Percentiles rank a stretch among this genome's conserved stretches.
Evolutionary conservation across 1,140 invertebrate genomes (phyloP).

Genomic region (Akabosia matsudoensis): DNA sequence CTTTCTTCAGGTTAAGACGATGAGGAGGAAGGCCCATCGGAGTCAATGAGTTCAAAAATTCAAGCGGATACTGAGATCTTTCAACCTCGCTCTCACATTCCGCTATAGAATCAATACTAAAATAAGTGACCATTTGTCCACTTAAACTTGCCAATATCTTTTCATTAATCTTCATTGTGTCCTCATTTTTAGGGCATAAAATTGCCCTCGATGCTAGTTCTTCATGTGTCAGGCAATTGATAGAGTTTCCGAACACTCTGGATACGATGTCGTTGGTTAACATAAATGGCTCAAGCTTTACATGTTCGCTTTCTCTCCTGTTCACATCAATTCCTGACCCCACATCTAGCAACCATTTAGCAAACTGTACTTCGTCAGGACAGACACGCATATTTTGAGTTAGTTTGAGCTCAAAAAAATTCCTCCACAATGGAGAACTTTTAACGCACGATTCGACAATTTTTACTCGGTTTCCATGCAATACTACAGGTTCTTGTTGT

Average conservation of each 20-base stretch:
- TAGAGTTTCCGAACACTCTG: constrained; percentile 48
- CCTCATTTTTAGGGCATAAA: constrained; percentile 47
- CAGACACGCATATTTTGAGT: constrained; percentile 44
- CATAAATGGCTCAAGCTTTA: constrained; percentile 45
- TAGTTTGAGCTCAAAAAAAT: constrained; percentile 40
- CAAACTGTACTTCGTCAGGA: constrained; percentile 28
- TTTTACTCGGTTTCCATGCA: constrained; percentile 52
- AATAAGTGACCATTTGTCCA: constrained; percentile 43
- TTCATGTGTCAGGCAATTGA: constrained; percentile 32
- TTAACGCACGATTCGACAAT: constrained; percentile 52
- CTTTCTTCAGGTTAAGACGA: constrained; percentile 33
- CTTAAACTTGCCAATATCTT: constrained; percentile 41
- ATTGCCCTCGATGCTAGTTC: constrained; percentile 49
- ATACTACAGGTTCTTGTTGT: constrained; percentile 55
- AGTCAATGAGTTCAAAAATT: constrained; percentile 52
- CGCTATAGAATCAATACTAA: constrained; percentile 49
- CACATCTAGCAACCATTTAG: constrained; percentile 38
- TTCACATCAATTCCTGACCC: constrained; percentile 33
- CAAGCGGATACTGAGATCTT: constrained; percentile 48
- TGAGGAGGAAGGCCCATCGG: constrained; percentile 50
- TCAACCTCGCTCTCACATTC: constrained; percentile 37
- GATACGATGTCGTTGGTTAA: constrained; percentile 47
- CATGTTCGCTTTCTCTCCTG: constrained; percentile 29
- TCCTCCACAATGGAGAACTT: constrained; percentile 47
- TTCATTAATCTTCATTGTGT: constrained; percentile 41